Percentiles rank a stretch among this genome's conserved stretches.
phyloP scores from a whole-genome alignment of 1,140 invertebrate species.

The Zaprionus capensis region DNA sequence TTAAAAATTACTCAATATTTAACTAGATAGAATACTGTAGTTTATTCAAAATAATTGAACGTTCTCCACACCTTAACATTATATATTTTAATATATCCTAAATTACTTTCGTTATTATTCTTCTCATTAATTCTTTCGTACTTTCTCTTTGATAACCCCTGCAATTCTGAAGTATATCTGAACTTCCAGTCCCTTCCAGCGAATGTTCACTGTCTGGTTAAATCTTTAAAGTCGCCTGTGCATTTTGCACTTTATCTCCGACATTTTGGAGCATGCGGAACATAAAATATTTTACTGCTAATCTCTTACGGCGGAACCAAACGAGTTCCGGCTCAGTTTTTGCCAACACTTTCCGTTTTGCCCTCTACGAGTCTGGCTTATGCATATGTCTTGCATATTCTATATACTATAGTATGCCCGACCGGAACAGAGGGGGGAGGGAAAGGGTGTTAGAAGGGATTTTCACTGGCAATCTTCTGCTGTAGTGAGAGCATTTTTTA shows the following conservation, averaged over 20 bases:
- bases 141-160: too few relatives aligned
- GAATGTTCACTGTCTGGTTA: slow-evolving; percentile 37
- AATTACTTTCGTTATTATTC: too few relatives aligned
- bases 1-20: too few relatives aligned
- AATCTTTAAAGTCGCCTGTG: slow-evolving; percentile 41
- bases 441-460: not conserved
- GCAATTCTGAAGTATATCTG: too few relatives aligned
- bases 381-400: slow-evolving; percentile 68
- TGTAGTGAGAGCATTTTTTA: not conserved
- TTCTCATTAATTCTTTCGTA: not conserved
- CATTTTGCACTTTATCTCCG: slow-evolving; percentile 48
- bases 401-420: slow-evolving; percentile 9
- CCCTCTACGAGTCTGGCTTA: not conserved
- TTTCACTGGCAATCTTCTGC: not conserved
- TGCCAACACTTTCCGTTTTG: slow-evolving; percentile 65
- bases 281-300: slow-evolving; percentile 70
- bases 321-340: slow-evolving; percentile 71
- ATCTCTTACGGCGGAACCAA: slow-evolving; percentile 68
- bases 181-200: not conserved
- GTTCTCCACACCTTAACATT: too few relatives aligned
- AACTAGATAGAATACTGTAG: too few relatives aligned
- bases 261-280: slow-evolving; percentile 59
- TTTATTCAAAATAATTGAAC: too few relatives aligned
- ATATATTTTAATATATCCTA: too few relatives aligned
- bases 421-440: too few relatives aligned